Percentiles rank a stretch among this genome's conserved stretches.
phyloP scores from a whole-genome alignment of 2,888 invertebrate genomes.

The Ditula angustiorana region DNA sequence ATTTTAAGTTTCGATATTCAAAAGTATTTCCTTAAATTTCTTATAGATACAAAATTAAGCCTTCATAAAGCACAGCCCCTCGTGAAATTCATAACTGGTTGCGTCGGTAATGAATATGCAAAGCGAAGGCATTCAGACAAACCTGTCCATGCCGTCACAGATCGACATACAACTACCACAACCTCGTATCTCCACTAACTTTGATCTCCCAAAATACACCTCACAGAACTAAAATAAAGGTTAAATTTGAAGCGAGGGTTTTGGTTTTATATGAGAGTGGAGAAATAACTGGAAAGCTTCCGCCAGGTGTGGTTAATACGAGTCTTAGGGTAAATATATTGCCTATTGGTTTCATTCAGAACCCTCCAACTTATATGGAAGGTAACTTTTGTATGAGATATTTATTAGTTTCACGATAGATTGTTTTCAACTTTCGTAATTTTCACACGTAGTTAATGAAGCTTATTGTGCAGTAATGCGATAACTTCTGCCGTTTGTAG shows the following conservation, averaged over 20 bases:
- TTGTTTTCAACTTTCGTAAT: neutral
- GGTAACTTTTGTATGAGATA: constrained; percentile 19
- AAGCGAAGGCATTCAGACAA: constrained; percentile 10
- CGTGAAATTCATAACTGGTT: constrained; percentile 3
- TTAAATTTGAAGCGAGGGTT: neutral
- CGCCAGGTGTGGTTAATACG: constrained; percentile 46
- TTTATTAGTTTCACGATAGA: constrained; percentile 1
- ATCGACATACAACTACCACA: neutral
- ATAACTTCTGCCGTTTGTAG: no score
- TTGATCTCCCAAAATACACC: neutral
- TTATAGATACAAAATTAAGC: neutral
- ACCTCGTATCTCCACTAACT: neutral
- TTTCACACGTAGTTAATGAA: no score
- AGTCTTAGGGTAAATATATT: constrained; percentile 45
- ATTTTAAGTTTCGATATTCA: no score
- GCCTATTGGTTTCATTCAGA: constrained; percentile 30
- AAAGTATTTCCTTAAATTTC: no score
- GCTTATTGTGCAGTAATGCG: no score
- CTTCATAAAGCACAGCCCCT: neutral
- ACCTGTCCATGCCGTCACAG: constrained; percentile 12
- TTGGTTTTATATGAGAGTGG: neutral
- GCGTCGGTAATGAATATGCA: constrained; percentile 17
- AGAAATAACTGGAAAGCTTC: neutral
- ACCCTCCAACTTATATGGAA: constrained; percentile 12
- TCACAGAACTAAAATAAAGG: neutral